A percentile compares a stretch with the other conserved stretches of the same genome.
Evolutionary conservation across 2,888 invertebrate species (phyloP).

Genomic region (Trissolcus japonicus): DNA sequence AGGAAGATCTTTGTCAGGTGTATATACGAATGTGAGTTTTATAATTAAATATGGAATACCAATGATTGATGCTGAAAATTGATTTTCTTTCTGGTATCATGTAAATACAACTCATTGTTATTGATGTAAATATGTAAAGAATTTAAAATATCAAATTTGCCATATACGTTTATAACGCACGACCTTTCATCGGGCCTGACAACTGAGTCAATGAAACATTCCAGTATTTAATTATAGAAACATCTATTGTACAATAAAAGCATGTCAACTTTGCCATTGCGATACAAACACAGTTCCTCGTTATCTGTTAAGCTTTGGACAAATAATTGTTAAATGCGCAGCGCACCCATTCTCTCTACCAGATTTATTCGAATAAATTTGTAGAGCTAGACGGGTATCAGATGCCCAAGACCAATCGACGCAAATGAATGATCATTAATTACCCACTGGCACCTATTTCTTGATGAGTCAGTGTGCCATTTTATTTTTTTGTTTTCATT

Average conservation of each 20-base stretch:
- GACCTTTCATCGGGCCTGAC: too few species aligned
- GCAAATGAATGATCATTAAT: too few species aligned
- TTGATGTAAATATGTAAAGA: constrained; percentile 50
- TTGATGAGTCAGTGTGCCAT: constrained; percentile 65
- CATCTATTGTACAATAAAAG: constrained; percentile 29
- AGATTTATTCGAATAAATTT: constrained; percentile 73
- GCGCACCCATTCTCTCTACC: constrained; percentile 70
- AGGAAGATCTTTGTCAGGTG: constrained; percentile 33
- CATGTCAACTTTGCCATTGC: constrained; percentile 11
- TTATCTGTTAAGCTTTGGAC: constrained; percentile 26
- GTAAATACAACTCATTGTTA: constrained; percentile 37
- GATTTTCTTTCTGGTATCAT: constrained; percentile 15
- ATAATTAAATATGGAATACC: constrained; percentile 48
- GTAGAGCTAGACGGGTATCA: constrained; percentile 69
- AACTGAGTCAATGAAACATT: constrained; percentile 10
- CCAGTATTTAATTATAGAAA: constrained; percentile 49
- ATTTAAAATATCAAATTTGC: constrained; percentile 18
- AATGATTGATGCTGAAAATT: constrained; percentile 21
- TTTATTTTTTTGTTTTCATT: constrained; percentile 32
- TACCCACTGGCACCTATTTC: neutral
- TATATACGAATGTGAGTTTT: constrained; percentile 39
- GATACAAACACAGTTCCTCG: constrained; percentile 41
- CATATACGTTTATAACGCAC: constrained; percentile 6
- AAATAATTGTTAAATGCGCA: constrained; percentile 13
- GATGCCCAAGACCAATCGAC: constrained; percentile 31